These are phyloP conservation scores for Argyresthia goedartella DNA, from an alignment of 2,888 invertebrate species.

Conservation along the genomic window DNA sequence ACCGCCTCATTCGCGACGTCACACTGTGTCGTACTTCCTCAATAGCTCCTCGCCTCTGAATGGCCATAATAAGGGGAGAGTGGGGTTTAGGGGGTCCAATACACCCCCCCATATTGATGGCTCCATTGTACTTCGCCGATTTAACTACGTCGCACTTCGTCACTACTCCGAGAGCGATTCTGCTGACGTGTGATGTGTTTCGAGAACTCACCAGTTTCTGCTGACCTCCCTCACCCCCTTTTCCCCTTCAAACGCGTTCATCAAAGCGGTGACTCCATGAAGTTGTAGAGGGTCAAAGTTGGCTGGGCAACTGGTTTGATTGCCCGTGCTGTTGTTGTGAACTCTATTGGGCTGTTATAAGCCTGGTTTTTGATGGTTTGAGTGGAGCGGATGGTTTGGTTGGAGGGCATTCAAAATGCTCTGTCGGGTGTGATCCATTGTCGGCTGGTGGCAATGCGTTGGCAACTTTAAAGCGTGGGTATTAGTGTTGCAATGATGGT, in stretches of 20 bases:
- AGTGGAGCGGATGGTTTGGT: constrained; percentile 33
- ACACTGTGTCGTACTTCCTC: constrained; percentile 25
- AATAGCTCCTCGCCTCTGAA: constrained; percentile 28
- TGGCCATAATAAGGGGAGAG: constrained; percentile 4
- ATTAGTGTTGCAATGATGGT: not conserved
- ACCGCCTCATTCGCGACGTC: constrained; percentile 15
- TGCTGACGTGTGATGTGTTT: constrained; percentile 54
- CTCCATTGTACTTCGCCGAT: constrained; percentile 35
- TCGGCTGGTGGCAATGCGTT: constrained; percentile 9
- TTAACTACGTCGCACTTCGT: constrained; percentile 59
- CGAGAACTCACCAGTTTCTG: constrained; percentile 23
- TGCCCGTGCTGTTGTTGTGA: constrained; percentile 14
- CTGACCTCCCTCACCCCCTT: constrained; percentile 18
- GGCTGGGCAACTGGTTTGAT: constrained; percentile 28
- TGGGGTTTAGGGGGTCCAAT: not conserved
- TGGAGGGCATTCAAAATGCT: constrained; percentile 54
- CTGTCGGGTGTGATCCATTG: constrained; percentile 61
- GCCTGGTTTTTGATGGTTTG: constrained; percentile 19
- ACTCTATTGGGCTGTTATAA: constrained; percentile 14
- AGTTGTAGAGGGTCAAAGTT: constrained; percentile 22
- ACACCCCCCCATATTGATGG: constrained; percentile 44
- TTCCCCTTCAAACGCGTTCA: constrained; percentile 1
- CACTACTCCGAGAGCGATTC: constrained; percentile 43
- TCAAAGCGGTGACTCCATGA: not conserved
- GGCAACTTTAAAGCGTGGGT: not conserved